phyloP scores from a whole-genome alignment of 2,113 vertebrate species.

The Alaudala cheleensis region DNA sequence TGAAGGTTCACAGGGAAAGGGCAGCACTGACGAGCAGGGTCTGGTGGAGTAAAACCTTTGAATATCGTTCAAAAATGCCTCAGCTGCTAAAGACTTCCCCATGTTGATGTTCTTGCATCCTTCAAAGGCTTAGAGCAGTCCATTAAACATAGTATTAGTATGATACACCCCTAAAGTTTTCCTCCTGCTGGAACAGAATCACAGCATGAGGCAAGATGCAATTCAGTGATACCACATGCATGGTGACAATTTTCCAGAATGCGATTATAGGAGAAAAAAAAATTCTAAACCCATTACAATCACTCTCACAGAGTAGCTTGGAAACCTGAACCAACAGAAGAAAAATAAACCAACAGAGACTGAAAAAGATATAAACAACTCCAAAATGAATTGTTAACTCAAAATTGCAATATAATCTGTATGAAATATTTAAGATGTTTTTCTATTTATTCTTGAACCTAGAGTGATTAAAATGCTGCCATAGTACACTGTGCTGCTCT shows the following conservation, averaged over 20 bases:
- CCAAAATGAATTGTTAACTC: constrained; percentile 48
- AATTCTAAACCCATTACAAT: neutral
- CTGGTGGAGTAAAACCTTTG: neutral
- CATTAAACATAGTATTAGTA: neutral
- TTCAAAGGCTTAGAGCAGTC: neutral
- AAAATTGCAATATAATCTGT: constrained; percentile 28
- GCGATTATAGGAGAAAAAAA: neutral
- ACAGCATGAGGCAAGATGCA: neutral
- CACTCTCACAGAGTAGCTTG: neutral
- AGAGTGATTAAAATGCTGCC: constrained; percentile 44
- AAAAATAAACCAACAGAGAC: neutral
- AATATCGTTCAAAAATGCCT: neutral
- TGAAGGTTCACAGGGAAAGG: neutral
- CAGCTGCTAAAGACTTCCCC: neutral
- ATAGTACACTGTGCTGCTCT: neutral
- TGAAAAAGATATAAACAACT: constrained; percentile 4
- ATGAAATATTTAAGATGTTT: constrained; percentile 62
- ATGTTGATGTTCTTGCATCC: neutral
- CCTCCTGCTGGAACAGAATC: neutral
- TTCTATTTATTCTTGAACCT: constrained; percentile 35
- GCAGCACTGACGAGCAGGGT: neutral
- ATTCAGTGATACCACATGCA: neutral
- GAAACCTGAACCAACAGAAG: constrained; percentile 1
- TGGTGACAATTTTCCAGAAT: neutral
- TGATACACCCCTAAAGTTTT: neutral